Percentiles rank a stretch among this genome's conserved stretches.
These are phyloP conservation scores for Anorthoa munda DNA, from an alignment of 2,888 invertebrate genomes.

Conservation along the genomic window DNA sequence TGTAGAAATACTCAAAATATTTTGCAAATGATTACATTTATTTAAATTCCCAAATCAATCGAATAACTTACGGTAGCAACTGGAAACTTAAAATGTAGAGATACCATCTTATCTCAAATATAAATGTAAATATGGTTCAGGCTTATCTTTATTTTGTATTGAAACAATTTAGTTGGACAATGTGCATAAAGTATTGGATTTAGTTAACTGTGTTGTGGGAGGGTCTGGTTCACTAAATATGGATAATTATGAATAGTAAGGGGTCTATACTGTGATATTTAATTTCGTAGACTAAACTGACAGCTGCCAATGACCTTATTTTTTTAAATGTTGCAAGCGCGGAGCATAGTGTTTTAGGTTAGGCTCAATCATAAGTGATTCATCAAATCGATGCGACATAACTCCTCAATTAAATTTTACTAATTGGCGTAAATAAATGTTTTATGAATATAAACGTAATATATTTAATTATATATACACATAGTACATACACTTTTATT, in stretches of 20 bases:
- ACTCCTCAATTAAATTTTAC: too few species aligned
- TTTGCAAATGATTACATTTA: not conserved
- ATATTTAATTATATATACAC: too few species aligned
- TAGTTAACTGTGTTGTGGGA: slow-evolving; percentile 32
- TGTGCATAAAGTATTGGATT: slow-evolving; percentile 45
- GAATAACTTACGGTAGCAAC: slow-evolving; percentile 14
- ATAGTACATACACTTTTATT: too few species aligned
- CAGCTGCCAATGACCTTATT: too few species aligned
- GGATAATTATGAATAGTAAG: slow-evolving; percentile 40
- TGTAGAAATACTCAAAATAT: not conserved
- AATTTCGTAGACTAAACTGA: too few species aligned
- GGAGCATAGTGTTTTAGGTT: too few species aligned
- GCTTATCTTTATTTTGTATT: slow-evolving; percentile 52
- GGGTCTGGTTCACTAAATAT: slow-evolving; percentile 38
- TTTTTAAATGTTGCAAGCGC: too few species aligned
- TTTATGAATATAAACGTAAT: too few species aligned
- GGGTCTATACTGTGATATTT: too few species aligned
- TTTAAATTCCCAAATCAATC: slow-evolving; percentile 9
- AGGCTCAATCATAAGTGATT: too few species aligned
- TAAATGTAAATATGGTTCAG: slow-evolving; percentile 31
- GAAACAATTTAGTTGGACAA: slow-evolving; percentile 39
- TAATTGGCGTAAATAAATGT: too few species aligned
- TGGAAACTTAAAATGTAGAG: slow-evolving; percentile 9
- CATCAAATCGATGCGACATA: too few species aligned
- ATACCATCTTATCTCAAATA: slow-evolving; percentile 48